phyloP scores from a whole-genome alignment of 2,888 invertebrate species.

The Xylota sylvarum region DNA sequence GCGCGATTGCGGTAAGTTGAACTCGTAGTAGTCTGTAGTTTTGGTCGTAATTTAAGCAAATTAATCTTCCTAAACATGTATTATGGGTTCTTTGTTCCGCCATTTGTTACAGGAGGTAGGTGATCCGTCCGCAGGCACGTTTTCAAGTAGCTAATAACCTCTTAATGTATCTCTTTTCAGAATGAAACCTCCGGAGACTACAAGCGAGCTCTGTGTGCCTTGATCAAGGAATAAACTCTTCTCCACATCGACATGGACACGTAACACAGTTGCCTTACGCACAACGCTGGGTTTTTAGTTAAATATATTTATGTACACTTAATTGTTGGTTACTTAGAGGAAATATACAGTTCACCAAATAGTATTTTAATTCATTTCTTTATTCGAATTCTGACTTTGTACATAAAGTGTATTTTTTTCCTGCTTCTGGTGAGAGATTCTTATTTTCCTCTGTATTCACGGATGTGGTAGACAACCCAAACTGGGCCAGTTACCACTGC shows the following conservation, averaged over 20 bases:
- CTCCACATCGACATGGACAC: background rate
- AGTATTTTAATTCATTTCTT: slow-evolving; percentile 53
- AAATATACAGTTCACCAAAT: slow-evolving; percentile 44
- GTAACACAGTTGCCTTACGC: slow-evolving; percentile 6
- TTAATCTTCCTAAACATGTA: slow-evolving; percentile 46
- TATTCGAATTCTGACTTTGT: slow-evolving; percentile 49
- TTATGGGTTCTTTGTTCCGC: slow-evolving; percentile 32
- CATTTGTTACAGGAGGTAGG: slow-evolving; percentile 62
- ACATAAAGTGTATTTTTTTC: background rate
- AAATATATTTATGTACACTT: slow-evolving; percentile 41
- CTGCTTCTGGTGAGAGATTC: background rate
- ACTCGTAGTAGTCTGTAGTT: slow-evolving; percentile 22
- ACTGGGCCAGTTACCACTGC: slow-evolving; percentile 79
- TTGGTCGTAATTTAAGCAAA: slow-evolving; percentile 35
- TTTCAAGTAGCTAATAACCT: background rate
- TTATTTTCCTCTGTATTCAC: slow-evolving; percentile 81
- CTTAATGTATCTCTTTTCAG: slow-evolving; percentile 80
- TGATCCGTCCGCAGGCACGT: background rate
- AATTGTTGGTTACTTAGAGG: slow-evolving; percentile 23
- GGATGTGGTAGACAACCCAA: slow-evolving; percentile 83
- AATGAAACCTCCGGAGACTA: slow-evolving; percentile 86
- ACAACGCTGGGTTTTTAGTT: slow-evolving; percentile 21
- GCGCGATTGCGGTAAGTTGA: slow-evolving; percentile 86
- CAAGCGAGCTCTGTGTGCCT: slow-evolving; percentile 85
- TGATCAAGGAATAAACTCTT: slow-evolving; percentile 79